phyloP scores from a whole-genome alignment of 1,140 invertebrate genomes.

The Eurosta solidaginis region DNA sequence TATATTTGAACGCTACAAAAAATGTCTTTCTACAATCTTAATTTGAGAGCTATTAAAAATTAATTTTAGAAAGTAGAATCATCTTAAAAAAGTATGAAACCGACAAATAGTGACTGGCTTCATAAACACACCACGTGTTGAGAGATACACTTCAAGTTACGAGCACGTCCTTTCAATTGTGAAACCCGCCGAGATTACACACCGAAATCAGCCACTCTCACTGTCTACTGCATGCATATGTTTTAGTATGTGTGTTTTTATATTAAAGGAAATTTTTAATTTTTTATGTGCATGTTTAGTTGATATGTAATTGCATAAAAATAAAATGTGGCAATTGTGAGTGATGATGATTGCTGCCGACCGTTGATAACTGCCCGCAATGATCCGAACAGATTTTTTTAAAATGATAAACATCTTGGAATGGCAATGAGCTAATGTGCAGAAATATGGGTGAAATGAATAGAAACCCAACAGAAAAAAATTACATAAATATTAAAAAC shows the following conservation, averaged over 20 bases:
- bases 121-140: neutral
- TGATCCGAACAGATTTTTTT: conserved; percentile 20
- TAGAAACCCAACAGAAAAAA: neutral
- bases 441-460: neutral
- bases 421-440: conserved; percentile 11
- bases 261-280: neutral
- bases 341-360: neutral
- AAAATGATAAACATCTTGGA: conserved; percentile 20
- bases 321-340: conserved; percentile 4
- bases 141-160: neutral
- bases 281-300: conserved; percentile 3
- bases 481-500: neutral
- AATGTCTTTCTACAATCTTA: too few relatives aligned
- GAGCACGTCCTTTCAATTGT: neutral
- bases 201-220: too few relatives aligned
- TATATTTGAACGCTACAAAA: too few relatives aligned
- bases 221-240: too few relatives aligned
- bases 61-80: neutral
- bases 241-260: neutral
- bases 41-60: neutral
- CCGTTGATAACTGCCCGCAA: neutral
- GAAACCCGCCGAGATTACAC: neutral
- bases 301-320: neutral
- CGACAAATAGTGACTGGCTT: too few relatives aligned
- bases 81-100: neutral